Percentiles rank a stretch among this genome's conserved stretches.
Evolutionary conservation across 2,888 invertebrate genomes (phyloP).

Genomic region (Lymantria monacha): DNA sequence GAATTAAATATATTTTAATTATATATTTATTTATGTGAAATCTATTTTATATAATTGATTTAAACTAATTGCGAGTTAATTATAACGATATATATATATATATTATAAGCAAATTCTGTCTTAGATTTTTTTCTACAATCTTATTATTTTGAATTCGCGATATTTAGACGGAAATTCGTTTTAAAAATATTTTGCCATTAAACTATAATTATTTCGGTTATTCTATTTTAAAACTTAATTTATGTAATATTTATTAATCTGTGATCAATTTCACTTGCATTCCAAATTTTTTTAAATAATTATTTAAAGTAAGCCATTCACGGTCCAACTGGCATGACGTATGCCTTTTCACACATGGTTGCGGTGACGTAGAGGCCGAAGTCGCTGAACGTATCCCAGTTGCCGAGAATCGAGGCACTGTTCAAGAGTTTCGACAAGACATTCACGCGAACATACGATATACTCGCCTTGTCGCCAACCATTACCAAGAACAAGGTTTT

Average conservation of each 20-base stretch:
- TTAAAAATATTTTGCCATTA: too few relatives aligned
- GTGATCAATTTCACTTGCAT: not conserved
- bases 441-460: constrained; percentile 68
- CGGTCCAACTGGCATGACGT: not conserved
- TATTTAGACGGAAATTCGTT: too few relatives aligned
- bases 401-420: constrained; percentile 70
- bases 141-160: too few relatives aligned
- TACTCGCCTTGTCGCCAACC: constrained; percentile 68
- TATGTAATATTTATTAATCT: not conserved
- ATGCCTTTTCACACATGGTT: constrained; percentile 31
- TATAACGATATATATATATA: too few relatives aligned
- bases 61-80: too few relatives aligned
- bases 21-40: not conserved
- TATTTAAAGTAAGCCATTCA: constrained; percentile 15
- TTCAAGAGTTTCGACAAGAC: constrained; percentile 70
- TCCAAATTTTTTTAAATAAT: not conserved
- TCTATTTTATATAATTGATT: not conserved
- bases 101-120: too few relatives aligned
- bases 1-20: not conserved
- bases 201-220: too few relatives aligned
- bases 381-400: constrained; percentile 76
- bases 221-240: not conserved
- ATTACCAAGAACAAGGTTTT: constrained; percentile 62
- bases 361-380: constrained; percentile 69
- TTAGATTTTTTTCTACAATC: too few relatives aligned